phyloP scores from a whole-genome alignment of 2,797 vertebrate species.

The Crax fasciolata region DNA sequence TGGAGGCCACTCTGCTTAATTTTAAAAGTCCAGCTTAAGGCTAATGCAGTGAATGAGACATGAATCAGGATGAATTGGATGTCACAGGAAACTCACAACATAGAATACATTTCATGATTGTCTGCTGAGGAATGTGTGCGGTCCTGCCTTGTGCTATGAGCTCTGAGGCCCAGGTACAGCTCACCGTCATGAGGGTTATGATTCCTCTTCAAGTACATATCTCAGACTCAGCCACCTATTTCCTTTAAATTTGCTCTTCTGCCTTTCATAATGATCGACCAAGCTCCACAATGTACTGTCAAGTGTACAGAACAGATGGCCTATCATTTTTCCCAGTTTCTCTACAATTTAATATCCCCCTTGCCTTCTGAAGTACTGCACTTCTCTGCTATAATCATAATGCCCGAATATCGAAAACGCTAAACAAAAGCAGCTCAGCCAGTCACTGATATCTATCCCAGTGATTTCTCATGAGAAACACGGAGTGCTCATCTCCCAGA shows the following conservation, averaged over 20 bases:
- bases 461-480: constrained; percentile 4
- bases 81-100: fast-evolving
- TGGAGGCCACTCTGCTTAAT: not conserved
- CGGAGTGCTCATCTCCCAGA: not conserved
- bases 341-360: not conserved
- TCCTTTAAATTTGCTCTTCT: not conserved
- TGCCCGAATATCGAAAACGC: not conserved
- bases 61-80: not conserved
- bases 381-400: constrained; percentile 1
- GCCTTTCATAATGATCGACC: fast-evolving
- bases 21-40: not conserved
- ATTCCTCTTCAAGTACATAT: not conserved
- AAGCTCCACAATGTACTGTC: not conserved
- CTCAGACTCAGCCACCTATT: not conserved
- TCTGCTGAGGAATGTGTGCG: not conserved
- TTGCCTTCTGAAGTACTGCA: constrained; percentile 12
- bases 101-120: not conserved
- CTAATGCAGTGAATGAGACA: not conserved
- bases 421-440: constrained; percentile 18
- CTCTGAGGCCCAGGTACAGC: not conserved
- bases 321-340: constrained; percentile 19
- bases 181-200: fast-evolving
- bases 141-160: not conserved
- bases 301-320: not conserved
- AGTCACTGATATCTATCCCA: not conserved